Evolutionary conservation across 2,113 vertebrate genomes (phyloP).

Genomic region (Brienomyrus longianalis): DNA sequence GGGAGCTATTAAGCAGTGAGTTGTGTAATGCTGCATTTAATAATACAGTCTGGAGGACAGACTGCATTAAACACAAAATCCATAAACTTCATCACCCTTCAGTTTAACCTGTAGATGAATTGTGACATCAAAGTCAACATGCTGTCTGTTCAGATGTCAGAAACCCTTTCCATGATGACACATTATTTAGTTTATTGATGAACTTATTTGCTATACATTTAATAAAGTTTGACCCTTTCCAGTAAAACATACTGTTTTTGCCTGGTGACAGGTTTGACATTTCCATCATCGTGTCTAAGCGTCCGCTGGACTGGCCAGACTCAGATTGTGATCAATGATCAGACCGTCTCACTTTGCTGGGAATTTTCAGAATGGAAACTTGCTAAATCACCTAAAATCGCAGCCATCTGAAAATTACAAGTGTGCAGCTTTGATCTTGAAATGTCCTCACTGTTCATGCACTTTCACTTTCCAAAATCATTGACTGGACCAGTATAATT

Average conservation of each 20-base stretch:
- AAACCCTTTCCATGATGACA: not conserved
- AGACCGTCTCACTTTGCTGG: not conserved
- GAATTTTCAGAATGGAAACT: slow-evolving; percentile 14
- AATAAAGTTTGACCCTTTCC: not conserved
- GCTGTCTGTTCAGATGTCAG: not conserved
- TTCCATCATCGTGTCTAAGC: not conserved
- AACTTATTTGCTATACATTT: not conserved
- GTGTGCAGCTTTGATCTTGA: slow-evolving; percentile 9
- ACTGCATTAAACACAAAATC: not conserved
- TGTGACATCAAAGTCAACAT: not conserved
- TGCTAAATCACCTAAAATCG: not conserved
- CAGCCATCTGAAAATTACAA: slow-evolving; percentile 15
- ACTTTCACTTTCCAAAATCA: slow-evolving; percentile 8
- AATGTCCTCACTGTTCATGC: not conserved
- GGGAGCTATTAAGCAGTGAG: not conserved
- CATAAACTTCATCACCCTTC: not conserved
- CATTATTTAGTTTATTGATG: not conserved
- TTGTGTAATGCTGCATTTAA: not conserved
- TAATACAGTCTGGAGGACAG: not conserved
- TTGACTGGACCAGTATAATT: not conserved
- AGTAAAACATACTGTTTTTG: not conserved
- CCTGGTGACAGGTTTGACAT: not conserved
- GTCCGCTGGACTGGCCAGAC: not conserved
- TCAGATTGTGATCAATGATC: not conserved
- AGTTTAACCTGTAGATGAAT: not conserved